Percentiles rank a stretch among this genome's conserved stretches.
These are phyloP conservation scores for Reinhardtius hippoglossoides DNA, from an alignment of 2,113 vertebrate species.

Conservation along the genomic window DNA sequence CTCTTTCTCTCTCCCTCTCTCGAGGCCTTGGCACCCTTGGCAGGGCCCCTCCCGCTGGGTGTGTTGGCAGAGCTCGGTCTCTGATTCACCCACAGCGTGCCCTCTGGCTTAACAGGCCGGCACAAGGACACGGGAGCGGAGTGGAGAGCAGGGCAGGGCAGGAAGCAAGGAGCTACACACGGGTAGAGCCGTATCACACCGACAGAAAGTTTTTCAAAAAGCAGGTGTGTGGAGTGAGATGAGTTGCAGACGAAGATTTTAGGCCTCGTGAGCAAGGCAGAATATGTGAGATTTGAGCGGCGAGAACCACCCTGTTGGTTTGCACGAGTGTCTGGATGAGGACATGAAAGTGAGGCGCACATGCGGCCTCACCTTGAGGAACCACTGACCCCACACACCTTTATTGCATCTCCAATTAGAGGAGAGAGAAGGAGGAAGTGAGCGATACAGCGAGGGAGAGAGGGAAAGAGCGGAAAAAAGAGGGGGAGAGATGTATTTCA, in stretches of 20 bases:
- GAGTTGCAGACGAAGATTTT: conserved; percentile 27
- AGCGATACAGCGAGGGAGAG: conserved; percentile 73
- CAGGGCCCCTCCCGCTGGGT: conserved; percentile 59
- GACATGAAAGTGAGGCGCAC: conserved; percentile 60
- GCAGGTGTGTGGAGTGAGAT: conserved; percentile 7
- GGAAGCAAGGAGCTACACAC: conserved; percentile 20
- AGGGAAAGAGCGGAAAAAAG: conserved; percentile 58
- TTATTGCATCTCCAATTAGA: conserved; percentile 82
- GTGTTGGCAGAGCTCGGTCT: conserved; percentile 72
- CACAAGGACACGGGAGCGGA: conserved; percentile 66
- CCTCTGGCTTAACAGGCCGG: conserved; percentile 77
- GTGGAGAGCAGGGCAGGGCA: conserved; percentile 43
- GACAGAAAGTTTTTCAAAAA: conserved; percentile 39
- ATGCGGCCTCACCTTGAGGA: conserved; percentile 82
- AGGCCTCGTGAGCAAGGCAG: conserved; percentile 42
- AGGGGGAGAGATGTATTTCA: conserved; percentile 79
- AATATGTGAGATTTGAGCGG: conserved; percentile 32
- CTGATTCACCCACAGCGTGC: conserved; percentile 74
- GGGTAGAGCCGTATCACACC: conserved; percentile 36
- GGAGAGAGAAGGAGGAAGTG: conserved; percentile 58
- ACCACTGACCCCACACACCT: conserved; percentile 81
- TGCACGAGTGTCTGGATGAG: conserved; percentile 50
- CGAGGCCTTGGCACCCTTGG: conserved; percentile 73
- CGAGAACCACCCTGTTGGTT: conserved; percentile 11
- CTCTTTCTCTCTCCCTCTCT: conserved; percentile 56